Conservation (phyloP, 35 echinoderm and acorn worm species). For the Ophiothrix spiculata region DNA sequence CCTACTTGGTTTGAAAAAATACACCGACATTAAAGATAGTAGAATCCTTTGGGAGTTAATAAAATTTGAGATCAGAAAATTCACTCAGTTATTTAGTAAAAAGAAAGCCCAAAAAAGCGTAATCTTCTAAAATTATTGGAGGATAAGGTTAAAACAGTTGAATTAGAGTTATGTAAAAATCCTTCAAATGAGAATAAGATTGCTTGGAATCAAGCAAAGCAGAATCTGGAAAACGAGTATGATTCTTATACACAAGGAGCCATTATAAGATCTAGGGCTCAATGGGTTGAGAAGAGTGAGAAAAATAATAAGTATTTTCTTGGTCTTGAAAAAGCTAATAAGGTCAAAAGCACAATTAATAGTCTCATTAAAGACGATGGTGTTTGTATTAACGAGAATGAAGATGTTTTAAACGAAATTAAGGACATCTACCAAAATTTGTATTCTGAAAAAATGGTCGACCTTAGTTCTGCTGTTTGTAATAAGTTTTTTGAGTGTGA, state of each 20-base stretch:
- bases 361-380: background rate
- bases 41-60: no score
- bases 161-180: background rate
- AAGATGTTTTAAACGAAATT: background rate
- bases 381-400: background rate
- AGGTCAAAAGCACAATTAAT: background rate
- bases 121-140: no score
- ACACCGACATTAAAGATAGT: no score
- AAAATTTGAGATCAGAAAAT: no score
- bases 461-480: background rate
- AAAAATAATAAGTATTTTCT: slow-evolving; percentile 21
- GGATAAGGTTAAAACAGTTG: background rate
- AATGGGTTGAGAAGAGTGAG: background rate
- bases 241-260: background rate
- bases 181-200: background rate
- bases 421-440: background rate
- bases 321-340: background rate
- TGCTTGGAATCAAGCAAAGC: background rate
- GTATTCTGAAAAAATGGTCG: background rate
- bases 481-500: background rate
- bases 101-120: no score
- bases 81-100: no score
- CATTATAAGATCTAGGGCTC: background rate
- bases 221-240: background rate
- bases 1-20: no score